Evolutionary conservation across 2,888 invertebrate species (phyloP).

Genomic region (Quadriops clusia): DNA sequence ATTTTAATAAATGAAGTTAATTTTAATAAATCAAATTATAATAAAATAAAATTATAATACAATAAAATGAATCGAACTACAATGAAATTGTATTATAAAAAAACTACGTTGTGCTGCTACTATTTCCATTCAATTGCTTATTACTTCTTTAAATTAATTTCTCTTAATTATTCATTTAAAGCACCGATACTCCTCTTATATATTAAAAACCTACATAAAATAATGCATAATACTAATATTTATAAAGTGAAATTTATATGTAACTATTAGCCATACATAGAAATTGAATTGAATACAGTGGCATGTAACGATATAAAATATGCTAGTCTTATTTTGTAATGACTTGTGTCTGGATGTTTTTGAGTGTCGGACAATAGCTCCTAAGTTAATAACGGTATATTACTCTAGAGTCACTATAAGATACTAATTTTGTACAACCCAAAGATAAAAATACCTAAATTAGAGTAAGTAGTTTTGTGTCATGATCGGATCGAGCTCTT

Average conservation of each 20-base stretch:
- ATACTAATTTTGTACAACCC: conserved; percentile 36
- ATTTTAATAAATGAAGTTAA: too few species aligned
- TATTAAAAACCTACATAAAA: too few species aligned
- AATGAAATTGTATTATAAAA: too few species aligned
- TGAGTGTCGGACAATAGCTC: conserved; percentile 23
- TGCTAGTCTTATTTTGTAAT: conserved; percentile 23
- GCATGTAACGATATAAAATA: conserved; percentile 13
- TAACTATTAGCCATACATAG: conserved; percentile 3
- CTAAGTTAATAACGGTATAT: conserved; percentile 11
- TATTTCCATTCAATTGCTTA: too few species aligned
- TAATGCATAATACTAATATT: conserved; percentile 3
- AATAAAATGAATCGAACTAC: too few species aligned
- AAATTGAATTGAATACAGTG: conserved; percentile 12
- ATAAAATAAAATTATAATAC: too few species aligned
- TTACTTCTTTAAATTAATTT: too few species aligned
- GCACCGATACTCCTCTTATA: too few species aligned
- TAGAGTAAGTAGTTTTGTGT: conserved; percentile 17
- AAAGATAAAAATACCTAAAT: conserved; percentile 34
- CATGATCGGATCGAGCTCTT: conserved; percentile 15
- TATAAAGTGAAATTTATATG: conserved; percentile 3
- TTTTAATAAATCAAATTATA: too few species aligned
- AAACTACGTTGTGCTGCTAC: too few species aligned
- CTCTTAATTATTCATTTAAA: too few species aligned
- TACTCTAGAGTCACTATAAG: conserved; percentile 23
- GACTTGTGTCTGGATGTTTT: conserved; percentile 23